Evolutionary conservation across 2,888 invertebrate species (phyloP), one percentile per base, ranked within the genome.

Genomic region (Dermolepida albohirtum): DNA sequence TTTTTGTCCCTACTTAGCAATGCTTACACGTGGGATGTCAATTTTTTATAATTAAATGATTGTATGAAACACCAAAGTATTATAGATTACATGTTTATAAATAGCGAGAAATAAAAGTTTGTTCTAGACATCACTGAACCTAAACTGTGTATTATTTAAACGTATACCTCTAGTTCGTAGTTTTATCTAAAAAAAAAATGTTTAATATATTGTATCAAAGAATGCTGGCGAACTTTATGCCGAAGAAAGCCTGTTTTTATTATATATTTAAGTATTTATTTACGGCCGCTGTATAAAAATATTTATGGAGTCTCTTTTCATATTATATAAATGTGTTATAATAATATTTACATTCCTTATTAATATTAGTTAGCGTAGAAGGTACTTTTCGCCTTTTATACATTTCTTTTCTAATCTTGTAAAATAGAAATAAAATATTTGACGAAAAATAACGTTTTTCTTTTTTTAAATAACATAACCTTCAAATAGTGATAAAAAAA

Each of bases 331-430:
- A 39, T 43, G 43, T 64, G 27, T 40, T 64, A 63, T 40, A 8
- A 49, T 70, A 70, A 74, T 75, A 75, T 76, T 77, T 78, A 77
- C 79, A 79, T 79, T 78, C 78, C 77, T 74, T 71, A 70, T 44
- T 40, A 55, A 44, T 50, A 52, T 54, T 52, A 27, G 29, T 29
- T 22, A 4, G 57, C 22, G 12, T 43, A 57, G 17, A 57, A 27
- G 11, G 27, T 73, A 71, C 67, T 69, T 74, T 74, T 77, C 79
- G 78, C 77, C 75, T 78, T 76, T 74, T 75, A 73, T 74, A 74
- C 69, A 67, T 73, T 73, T 72, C 72, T 67, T 63, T 55, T 43
- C 22, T 49, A 49, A 22, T 22, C 29, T 62, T 67, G 63, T 67
- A 67, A 63, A 62, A 67, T 57, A 57, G 41, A 57, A 57, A 44